Evolutionary conservation across 2,113 vertebrate genomes (phyloP).

Genomic region (Gadus chalcogrammus): DNA sequence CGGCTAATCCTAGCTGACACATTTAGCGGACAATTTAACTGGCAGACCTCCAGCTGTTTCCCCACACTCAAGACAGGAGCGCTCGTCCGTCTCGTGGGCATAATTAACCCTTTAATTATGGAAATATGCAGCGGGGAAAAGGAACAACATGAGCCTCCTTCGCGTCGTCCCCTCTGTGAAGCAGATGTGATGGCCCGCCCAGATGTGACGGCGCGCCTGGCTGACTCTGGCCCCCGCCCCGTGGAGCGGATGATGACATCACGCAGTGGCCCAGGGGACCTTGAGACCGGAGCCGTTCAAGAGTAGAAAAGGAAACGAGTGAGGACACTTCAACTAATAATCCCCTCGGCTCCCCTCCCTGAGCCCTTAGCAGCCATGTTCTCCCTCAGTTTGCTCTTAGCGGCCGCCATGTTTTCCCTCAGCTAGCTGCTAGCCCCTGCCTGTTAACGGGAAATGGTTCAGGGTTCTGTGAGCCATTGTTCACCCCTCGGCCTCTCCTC

Average conservation of each 20-base stretch:
- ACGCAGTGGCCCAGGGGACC: constrained; percentile 35
- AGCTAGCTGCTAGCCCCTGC: not conserved
- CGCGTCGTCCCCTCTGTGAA: constrained; percentile 37
- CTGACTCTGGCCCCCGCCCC: constrained; percentile 44
- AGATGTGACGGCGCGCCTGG: constrained; percentile 52
- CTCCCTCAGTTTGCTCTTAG: not conserved
- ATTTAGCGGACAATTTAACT: constrained; percentile 79
- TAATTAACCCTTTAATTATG: constrained; percentile 73
- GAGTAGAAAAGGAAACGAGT: not conserved
- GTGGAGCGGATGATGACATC: constrained; percentile 52
- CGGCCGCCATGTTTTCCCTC: not conserved
- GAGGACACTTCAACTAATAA: not conserved
- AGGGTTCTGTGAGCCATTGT: no score
- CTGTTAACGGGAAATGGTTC: no score
- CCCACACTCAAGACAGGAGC: constrained; percentile 75
- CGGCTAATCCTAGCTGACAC: constrained; percentile 73
- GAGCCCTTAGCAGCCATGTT: no score
- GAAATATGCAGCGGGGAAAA: constrained; percentile 45
- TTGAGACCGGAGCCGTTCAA: constrained; percentile 20
- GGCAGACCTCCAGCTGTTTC: constrained; percentile 76
- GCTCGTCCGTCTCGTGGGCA: constrained; percentile 62
- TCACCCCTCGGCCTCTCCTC: no score
- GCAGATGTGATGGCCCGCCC: constrained; percentile 61
- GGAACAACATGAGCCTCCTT: constrained; percentile 50
- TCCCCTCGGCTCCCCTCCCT: no score